These are phyloP conservation scores for Harmothoe impar DNA, from an alignment of 2,888 invertebrate genomes.

Conservation along the genomic window DNA sequence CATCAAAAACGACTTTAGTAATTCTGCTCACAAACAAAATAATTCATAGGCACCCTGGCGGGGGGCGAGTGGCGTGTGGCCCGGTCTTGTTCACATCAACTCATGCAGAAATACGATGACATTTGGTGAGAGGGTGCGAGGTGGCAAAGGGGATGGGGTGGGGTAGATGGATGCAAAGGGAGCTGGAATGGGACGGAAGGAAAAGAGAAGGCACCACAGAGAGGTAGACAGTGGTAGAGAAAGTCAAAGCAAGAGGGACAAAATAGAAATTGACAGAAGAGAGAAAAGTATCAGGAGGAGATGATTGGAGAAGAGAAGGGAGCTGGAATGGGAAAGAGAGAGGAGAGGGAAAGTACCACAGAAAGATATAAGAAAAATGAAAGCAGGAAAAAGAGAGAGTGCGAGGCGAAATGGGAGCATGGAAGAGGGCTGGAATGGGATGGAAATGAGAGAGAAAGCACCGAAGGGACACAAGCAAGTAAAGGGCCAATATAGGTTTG, in stretches of 20 bases:
- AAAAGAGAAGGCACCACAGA: too few relatives aligned
- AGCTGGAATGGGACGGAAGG: neutral
- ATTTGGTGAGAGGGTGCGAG: neutral
- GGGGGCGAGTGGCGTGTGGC: too few relatives aligned
- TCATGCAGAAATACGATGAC: neutral
- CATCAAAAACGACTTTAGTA: too few relatives aligned
- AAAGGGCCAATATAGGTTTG: too few relatives aligned
- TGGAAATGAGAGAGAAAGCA: neutral
- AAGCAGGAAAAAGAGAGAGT: too few relatives aligned
- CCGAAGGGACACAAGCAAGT: too few relatives aligned
- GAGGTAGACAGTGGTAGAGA: neutral
- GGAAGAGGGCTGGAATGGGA: too few relatives aligned
- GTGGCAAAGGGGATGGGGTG: too few relatives aligned
- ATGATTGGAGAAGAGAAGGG: neutral
- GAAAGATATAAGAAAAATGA: too few relatives aligned
- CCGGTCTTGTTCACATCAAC: neutral
- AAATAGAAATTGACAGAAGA: neutral
- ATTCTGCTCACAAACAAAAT: too few relatives aligned
- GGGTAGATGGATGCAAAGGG: neutral
- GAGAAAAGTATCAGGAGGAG: neutral
- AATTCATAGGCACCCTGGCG: too few relatives aligned
- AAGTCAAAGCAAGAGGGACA: neutral
- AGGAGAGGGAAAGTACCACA: neutral
- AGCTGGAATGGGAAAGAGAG: neutral
- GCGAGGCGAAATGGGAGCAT: too few relatives aligned